Conservation (phyloP, 2,797 vertebrate species). For the Melanotaenia parkinsoni region DNA sequence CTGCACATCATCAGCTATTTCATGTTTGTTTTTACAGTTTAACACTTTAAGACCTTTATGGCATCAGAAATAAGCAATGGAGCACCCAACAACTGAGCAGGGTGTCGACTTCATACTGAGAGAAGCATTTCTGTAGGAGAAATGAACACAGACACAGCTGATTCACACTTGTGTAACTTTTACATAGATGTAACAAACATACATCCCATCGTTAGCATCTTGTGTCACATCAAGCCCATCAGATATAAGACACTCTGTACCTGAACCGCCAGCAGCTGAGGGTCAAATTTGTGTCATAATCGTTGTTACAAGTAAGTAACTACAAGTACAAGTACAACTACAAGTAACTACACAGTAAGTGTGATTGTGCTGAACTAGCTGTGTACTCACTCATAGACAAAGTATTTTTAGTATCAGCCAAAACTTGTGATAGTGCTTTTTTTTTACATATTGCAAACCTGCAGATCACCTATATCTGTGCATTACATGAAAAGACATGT, state of each 20-base stretch:
- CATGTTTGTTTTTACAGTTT: slow-evolving; percentile 51
- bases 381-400: background rate
- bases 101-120: slow-evolving; percentile 29
- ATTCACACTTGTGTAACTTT: slow-evolving; percentile 9
- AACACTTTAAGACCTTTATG: slow-evolving; percentile 30
- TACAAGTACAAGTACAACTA: background rate
- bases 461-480: background rate
- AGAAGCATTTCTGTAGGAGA: slow-evolving; percentile 5
- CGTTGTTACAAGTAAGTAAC: background rate
- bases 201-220: background rate
- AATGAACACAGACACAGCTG: slow-evolving; percentile 35
- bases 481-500: background rate
- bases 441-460: background rate
- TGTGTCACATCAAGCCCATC: background rate
- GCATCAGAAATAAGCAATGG: slow-evolving; percentile 30
- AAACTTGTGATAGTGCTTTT: background rate
- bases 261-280: background rate
- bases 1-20: slow-evolving; percentile 20
- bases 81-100: slow-evolving; percentile 8
- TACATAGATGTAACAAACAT: background rate
- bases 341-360: background rate
- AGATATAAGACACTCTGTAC: background rate
- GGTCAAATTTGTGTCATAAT: background rate
- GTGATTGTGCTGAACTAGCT: no score
- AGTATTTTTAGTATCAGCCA: background rate